Evolutionary conservation across 2,797 vertebrate genomes (phyloP).

Genomic region (Australoheros facetus): DNA sequence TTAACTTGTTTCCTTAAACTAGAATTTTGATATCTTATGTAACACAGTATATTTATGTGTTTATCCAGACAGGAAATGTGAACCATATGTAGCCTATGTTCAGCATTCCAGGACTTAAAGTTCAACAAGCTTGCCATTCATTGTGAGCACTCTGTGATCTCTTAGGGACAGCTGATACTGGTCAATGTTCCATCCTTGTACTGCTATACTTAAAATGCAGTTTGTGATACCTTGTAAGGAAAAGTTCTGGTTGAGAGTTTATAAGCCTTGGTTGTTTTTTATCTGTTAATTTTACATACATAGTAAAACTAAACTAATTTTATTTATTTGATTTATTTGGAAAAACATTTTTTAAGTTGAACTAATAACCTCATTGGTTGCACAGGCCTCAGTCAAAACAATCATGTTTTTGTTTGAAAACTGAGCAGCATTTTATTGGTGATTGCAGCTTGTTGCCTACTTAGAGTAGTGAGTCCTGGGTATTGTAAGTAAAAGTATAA

Average conservation of each 20-base stretch:
- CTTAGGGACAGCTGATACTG: not conserved
- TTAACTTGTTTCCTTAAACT: not conserved
- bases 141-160: constrained; percentile 22
- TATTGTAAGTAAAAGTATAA: no score
- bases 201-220: not conserved
- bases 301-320: not conserved
- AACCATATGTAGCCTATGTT: constrained; percentile 56
- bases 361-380: not conserved
- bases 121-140: constrained; percentile 33
- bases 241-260: not conserved
- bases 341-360: not conserved
- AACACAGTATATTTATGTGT: not conserved
- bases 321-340: not conserved
- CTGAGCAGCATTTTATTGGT: not conserved
- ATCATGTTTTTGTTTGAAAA: not conserved
- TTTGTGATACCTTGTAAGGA: not conserved
- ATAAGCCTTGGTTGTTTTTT: not conserved
- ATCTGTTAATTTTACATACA: not conserved
- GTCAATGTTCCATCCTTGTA: not conserved
- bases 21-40: not conserved
- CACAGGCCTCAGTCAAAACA: not conserved
- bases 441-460: no score
- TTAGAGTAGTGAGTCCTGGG: no score
- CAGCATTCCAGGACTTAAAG: constrained; percentile 38
- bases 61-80: constrained; percentile 67